Evolutionary conservation across 1,140 invertebrate genomes (phyloP).

Genomic region (Pseudobourletiella spinata): DNA sequence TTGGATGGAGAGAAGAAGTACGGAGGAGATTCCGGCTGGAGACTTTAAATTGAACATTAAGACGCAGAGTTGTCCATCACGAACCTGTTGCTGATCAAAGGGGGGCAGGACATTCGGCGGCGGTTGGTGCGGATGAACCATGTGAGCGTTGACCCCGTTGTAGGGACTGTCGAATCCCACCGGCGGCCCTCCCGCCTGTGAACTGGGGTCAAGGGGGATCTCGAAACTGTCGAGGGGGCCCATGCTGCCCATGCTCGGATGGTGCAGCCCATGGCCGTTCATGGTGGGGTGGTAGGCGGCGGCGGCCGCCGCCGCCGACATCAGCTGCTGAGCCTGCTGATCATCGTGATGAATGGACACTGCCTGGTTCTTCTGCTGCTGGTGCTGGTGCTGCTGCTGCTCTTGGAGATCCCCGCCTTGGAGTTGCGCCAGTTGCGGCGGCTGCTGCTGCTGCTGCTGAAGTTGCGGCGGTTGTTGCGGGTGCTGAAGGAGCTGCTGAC

Average conservation of each 20-base stretch:
- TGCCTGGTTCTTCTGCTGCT: slow-evolving; percentile 26
- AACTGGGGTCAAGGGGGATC: slow-evolving; percentile 21
- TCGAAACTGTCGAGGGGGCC: slow-evolving; percentile 31
- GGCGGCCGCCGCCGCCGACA: no score
- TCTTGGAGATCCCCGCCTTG: slow-evolving; percentile 18
- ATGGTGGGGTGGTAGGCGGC: slow-evolving; percentile 21
- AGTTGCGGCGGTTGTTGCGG: slow-evolving; percentile 46
- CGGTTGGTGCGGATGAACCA: slow-evolving; percentile 27
- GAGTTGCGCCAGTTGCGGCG: slow-evolving; percentile 21
- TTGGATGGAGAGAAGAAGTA: no score
- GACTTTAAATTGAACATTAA: no score
- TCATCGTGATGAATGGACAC: slow-evolving; percentile 20
- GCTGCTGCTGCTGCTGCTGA: slow-evolving; percentile 22
- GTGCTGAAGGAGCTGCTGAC: slow-evolving; percentile 44
- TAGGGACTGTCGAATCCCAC: slow-evolving; percentile 23
- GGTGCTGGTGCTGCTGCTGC: slow-evolving; percentile 28
- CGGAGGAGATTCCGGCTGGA: no score
- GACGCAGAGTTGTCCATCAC: no score
- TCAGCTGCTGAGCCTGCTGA: no score
- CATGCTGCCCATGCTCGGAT: slow-evolving; percentile 13
- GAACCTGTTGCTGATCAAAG: slow-evolving; percentile 34
- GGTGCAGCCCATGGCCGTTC: slow-evolving; percentile 24
- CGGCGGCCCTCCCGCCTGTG: slow-evolving; percentile 16
- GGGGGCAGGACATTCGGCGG: slow-evolving; percentile 26
- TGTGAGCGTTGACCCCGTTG: slow-evolving; percentile 28